These are phyloP conservation scores for Brachylomia viminalis DNA, from an alignment of 2,888 invertebrate genomes.

Conservation along the genomic window DNA sequence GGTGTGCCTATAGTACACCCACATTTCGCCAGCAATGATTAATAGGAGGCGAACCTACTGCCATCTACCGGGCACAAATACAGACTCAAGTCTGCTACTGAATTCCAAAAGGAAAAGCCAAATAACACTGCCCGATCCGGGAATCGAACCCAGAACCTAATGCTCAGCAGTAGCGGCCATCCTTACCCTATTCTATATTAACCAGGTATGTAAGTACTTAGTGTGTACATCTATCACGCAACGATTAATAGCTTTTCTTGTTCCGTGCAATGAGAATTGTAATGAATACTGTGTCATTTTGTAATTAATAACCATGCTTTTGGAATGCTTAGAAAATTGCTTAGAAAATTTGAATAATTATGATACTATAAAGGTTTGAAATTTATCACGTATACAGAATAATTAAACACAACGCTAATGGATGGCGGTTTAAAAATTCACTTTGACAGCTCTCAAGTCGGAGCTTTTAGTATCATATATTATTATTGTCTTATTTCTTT, in stretches of 20 bases:
- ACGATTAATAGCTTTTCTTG: background rate
- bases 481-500: background rate
- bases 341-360: background rate
- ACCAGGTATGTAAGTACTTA: background rate
- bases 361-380: background rate
- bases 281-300: background rate
- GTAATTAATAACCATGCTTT: background rate
- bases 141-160: too few relatives aligned
- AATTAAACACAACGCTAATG: conserved; percentile 15
- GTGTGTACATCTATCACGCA: background rate
- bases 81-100: too few relatives aligned
- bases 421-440: background rate
- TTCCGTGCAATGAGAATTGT: background rate
- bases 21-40: too few relatives aligned
- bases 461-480: background rate
- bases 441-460: conserved; percentile 9
- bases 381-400: background rate
- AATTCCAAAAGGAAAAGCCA: too few relatives aligned
- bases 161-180: too few relatives aligned
- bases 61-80: too few relatives aligned
- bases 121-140: too few relatives aligned
- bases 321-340: conserved; percentile 7
- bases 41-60: too few relatives aligned
- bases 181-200: background rate
- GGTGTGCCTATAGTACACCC: too few relatives aligned